Base-by-base conservation (phyloP, 2,113 vertebrate species). In the Syngnathus floridae region DNA sequence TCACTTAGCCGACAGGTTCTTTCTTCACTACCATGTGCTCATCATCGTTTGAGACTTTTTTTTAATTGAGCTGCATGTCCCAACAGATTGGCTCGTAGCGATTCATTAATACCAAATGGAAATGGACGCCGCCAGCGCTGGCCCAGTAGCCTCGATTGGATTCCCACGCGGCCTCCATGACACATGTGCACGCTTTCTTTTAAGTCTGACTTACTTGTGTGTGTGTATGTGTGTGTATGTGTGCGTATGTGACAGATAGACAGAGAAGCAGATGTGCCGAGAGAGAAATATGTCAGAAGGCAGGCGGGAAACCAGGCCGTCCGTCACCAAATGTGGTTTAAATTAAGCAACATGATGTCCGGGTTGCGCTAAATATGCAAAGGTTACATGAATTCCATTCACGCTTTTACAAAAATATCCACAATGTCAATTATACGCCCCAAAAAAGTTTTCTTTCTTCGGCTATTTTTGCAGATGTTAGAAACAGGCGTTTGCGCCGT, bases 191-290 rank as follows among this genome's bases (percentile, higher is more conserved):
- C 26, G 80, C 85, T 90, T 90, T 91, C 90, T 91, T 90, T 91
- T 90, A 91, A 90, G 91, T 90, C 90, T 92, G 89, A 90, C 89
- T 91, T 91, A 91, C 90, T 91, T 90, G 79, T 74, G 26, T 31
- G 26, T 31, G 26, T 31, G 26, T 26, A 26, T 26, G 26, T 2
- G 26, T 55, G 49, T 46, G 43, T 36, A 19, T 40, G n/a, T 40
- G 55, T 64, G 46, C 38, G 58, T 56, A 38, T 38, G 52, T 51
- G 56, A 52, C 36, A 61, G 72, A 26, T 51, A 56, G 38, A 65
- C 57, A 64, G 51, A 75, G 70, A 64, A 67, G 78, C 70, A 84
- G 86, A 82, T 81, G 79, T 83, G 72, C 66, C 16, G 67, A 67
- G 54, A 64, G 59, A 82, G 40, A 90, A 90, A 83, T 89, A 84